Conservation (phyloP, 2,797 vertebrate genomes). For the Sarcoramphus papa region DNA sequence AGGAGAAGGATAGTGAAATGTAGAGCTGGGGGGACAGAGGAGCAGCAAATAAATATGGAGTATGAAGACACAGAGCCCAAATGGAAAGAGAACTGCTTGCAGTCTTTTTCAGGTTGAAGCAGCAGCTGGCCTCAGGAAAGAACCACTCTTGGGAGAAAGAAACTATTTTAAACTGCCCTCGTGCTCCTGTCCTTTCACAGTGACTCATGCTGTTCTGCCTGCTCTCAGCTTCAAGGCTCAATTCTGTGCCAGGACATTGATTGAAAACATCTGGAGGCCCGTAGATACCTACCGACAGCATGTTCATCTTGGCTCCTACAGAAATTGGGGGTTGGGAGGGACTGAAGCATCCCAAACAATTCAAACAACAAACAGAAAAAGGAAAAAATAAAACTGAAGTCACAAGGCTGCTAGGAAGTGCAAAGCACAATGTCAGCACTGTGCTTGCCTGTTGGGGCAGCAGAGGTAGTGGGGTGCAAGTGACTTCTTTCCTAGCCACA, state of each 20-base stretch:
- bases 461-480: not conserved
- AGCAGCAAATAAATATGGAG: not conserved
- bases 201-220: not conserved
- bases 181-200: slow-evolving; percentile 2
- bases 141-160: not conserved
- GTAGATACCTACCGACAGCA: not conserved
- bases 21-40: not conserved
- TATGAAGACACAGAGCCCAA: not conserved
- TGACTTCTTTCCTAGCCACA: not conserved
- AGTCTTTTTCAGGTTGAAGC: not conserved
- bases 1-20: not conserved
- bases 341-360: not conserved
- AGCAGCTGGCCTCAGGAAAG: not conserved
- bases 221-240: not conserved
- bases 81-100: not conserved
- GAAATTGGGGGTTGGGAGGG: not conserved
- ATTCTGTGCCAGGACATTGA: not conserved
- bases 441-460: not conserved
- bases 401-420: not conserved
- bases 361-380: not conserved
- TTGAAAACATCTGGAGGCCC: not conserved
- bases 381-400: not conserved
- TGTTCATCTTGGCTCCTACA: not conserved
- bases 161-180: slow-evolving; percentile 35
- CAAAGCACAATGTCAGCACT: not conserved